These are phyloP conservation scores for Drosophila nannoptera DNA, from an alignment of 1,140 invertebrate genomes.

Conservation along the genomic window DNA sequence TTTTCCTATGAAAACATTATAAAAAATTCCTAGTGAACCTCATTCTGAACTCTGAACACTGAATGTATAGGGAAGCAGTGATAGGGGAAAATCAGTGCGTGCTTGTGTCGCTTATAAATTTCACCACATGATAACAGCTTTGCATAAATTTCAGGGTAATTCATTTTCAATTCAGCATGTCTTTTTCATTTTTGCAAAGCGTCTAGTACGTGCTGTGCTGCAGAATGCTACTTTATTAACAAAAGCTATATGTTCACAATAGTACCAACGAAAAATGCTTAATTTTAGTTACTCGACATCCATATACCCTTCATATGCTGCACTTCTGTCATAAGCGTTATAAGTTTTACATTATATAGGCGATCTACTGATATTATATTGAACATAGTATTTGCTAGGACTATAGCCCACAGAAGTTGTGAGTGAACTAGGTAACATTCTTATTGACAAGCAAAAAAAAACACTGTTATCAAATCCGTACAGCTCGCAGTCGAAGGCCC, in stretches of 20 bases:
- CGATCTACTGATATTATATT: no score
- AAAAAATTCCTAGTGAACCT: neutral
- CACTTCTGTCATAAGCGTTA: no score
- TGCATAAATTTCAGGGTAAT: constrained; percentile 66
- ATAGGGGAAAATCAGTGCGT: constrained; percentile 17
- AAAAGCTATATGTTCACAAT: constrained; percentile 25
- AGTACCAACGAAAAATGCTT: neutral
- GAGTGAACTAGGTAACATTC: no score
- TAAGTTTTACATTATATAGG: no score
- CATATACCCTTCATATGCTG: no score
- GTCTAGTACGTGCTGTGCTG: constrained; percentile 57
- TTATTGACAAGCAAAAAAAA: no score
- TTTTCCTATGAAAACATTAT: no score
- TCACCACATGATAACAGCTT: constrained; percentile 58
- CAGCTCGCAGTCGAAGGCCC: no score
- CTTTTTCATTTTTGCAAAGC: constrained; percentile 36
- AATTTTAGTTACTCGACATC: no score
- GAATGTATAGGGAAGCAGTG: neutral
- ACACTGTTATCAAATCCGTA: no score
- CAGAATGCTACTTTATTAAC: constrained; percentile 53
- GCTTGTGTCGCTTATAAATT: constrained; percentile 57
- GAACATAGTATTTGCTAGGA: no score
- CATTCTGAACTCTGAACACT: no score
- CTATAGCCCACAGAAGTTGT: constrained; percentile 46
- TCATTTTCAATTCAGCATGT: constrained; percentile 70